Conservation (phyloP, 2,888 invertebrate genomes). For the Apeira syringaria region DNA sequence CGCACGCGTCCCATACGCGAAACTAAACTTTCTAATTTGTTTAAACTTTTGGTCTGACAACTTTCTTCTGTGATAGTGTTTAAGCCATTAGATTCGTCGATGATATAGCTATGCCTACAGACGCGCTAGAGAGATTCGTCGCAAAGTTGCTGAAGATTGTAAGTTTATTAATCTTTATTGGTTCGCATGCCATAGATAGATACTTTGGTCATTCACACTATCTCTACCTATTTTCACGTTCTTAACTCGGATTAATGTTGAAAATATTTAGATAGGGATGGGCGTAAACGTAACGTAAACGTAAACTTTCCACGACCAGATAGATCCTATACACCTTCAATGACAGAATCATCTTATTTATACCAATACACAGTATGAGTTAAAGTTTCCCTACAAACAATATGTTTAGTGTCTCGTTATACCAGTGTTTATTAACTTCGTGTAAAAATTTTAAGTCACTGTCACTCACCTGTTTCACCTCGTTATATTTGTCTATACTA, state of each 20-base stretch:
- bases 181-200: constrained; percentile 13
- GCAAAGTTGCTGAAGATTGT: constrained; percentile 51
- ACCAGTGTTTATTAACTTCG: no score
- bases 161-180: constrained; percentile 39
- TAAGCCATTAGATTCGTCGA: constrained; percentile 21
- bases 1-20: constrained; percentile 16
- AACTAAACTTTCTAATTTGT: background rate
- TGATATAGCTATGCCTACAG: constrained; percentile 55
- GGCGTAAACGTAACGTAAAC: no score
- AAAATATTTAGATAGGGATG: constrained; percentile 15
- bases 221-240: constrained; percentile 8
- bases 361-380: no score
- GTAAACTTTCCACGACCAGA: no score
- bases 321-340: no score
- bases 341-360: no score
- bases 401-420: no score
- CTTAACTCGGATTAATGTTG: constrained; percentile 11
- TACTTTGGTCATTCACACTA: constrained; percentile 8
- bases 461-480: no score
- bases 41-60: constrained; percentile 3
- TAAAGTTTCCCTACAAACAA: no score
- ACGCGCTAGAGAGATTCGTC: constrained; percentile 56
- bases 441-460: no score
- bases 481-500: no score
- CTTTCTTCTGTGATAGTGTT: constrained; percentile 22